Base-by-base conservation (phyloP, 2,888 invertebrate species). In the Ophion ellenae region DNA sequence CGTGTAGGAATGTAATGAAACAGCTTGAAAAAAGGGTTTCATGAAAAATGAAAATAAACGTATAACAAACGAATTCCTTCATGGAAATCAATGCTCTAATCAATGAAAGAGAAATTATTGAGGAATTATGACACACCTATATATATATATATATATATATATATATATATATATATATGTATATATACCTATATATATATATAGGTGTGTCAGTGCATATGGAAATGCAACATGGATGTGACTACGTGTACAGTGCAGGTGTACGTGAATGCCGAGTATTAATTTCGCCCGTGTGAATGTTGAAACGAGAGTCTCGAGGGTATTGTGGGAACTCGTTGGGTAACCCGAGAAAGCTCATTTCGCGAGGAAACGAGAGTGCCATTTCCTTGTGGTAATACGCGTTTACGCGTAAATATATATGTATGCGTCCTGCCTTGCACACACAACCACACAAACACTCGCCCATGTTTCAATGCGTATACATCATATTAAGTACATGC, bases 251-350 rank as follows among this genome's bases (percentile, higher is more conserved):
- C 17, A 14, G 28, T 61, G n/a, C 64, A 74, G 28, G 32, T 59
- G 47, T 45, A 66, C 70, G 67, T 66, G 79, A 76, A 76, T 83
- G 66, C 66, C 61, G 82, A 66, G 71, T 82, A 85, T 85, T 85
- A 85, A 85, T 85, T 82, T 85, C 71, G 79, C 76, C 76, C n/a
- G 67, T 79, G 76, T 59, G 71, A 73, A 79, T 64, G 83, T 67
- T 83, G 66, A 70, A 83, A 82, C 82, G 79, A 61, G 85, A 53
- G 82, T 82, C 79, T 80, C 66, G 85, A 82, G 79, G 40, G 78
- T 40, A 78, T 70, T 70, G 78, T 47, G 85, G 61, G 85, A 80
- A 64, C 57, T 57, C 69, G 9, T n/a, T 57, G 75, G 71, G 84
- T 36, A 61, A 83, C 70, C 61, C 71, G 45, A 76, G 71, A 67